Evolutionary conservation across 2,888 invertebrate genomes (phyloP), one percentile per base, ranked within the genome.

Genomic region (Acleris holmiana): DNA sequence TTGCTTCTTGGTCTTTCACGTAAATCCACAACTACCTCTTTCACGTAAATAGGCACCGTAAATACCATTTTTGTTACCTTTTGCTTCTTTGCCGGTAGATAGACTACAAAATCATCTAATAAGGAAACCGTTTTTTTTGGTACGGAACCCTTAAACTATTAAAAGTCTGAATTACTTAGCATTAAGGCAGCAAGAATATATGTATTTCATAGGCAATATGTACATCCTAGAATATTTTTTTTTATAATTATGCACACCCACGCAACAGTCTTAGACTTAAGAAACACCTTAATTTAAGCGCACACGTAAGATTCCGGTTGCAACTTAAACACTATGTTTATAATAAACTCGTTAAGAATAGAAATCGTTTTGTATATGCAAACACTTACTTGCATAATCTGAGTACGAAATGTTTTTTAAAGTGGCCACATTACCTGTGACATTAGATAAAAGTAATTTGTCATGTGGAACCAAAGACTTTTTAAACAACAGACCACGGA

Each of bases 311-410:
- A 2, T 10, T 55, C 55, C 55, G 55, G 53, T 19, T 19, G 15
- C 21, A 4, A 17, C 40, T 40, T 53, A 63, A 58, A 63, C 18
- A 53, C 58, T 53, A 58, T 63, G 47, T 58, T 63, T 63, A 58
- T 53, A 53, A 53, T n/a, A 13, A 23, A 18, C 58, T 48, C 51
- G 35, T 63, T 63, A 17, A 51, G 53, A 58, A 59, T 64, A 59
- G 59, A 64, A 64, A 64, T 44, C 59, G 58, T 49, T 59, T 41
- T 19, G 25, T 59, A 48, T 53, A 15, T 47, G 56, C 41, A 59
- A 54, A 64, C 47, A 51, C 49, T 35, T 44, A 41, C 18, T 54
- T 64, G 21, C 49, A 41, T 35, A 48, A 54, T 3, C n/a, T 41
- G 21, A n/a, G 50, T 15, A 19, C 15, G 44, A 50, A 57, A 35